Evolutionary conservation across 2,113 vertebrate genomes (phyloP).

Genomic region (Myanophis thanlyinensis): DNA sequence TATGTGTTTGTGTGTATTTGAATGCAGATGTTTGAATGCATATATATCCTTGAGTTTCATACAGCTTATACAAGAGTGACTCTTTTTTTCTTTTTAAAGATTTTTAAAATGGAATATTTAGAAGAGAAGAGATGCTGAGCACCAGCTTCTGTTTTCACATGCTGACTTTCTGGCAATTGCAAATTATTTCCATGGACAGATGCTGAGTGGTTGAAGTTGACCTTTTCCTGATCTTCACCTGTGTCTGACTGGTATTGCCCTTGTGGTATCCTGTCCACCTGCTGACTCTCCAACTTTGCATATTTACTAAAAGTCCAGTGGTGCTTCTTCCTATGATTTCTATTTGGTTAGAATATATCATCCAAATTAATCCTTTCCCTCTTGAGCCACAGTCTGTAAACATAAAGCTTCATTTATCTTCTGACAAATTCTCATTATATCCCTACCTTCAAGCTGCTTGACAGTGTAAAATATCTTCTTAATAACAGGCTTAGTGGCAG

Average conservation of each 20-base stretch:
- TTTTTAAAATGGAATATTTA: not conserved
- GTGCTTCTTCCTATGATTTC: not conserved
- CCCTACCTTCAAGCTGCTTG: not conserved
- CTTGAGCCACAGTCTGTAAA: not conserved
- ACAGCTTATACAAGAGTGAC: not conserved
- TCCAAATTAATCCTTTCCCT: not conserved
- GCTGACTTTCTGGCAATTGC: fast-evolving
- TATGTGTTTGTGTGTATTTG: not conserved
- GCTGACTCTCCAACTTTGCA: not conserved
- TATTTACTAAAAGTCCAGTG: not conserved
- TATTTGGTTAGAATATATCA: not conserved
- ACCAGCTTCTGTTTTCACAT: not conserved
- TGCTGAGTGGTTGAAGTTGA: conserved; percentile 3
- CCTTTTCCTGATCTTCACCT: not conserved
- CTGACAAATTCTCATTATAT: not conserved
- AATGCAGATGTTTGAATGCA: not conserved
- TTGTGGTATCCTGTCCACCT: not conserved
- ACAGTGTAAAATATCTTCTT: not conserved
- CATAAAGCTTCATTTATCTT: not conserved
- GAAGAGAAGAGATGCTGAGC: not conserved
- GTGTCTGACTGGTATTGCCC: not conserved
- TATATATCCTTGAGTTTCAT: not conserved
- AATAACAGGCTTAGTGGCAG: not conserved
- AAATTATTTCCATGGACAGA: conserved; percentile 8
- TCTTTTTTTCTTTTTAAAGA: conserved; percentile 25